phyloP scores from a whole-genome alignment of 2,797 vertebrate species.

The Etheostoma nigrum region DNA sequence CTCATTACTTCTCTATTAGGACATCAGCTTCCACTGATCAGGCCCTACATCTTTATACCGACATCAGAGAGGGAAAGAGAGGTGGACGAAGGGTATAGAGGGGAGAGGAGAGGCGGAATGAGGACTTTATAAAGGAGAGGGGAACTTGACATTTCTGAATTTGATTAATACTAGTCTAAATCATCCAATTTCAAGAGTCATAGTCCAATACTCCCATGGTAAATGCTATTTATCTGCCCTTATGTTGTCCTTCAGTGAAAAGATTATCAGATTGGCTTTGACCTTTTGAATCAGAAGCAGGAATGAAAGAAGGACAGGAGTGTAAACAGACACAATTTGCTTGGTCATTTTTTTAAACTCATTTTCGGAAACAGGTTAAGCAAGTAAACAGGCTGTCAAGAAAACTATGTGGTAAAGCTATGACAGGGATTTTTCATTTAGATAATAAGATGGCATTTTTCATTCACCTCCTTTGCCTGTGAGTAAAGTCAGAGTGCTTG shows the following conservation, averaged over 20 bases:
- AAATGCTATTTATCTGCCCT: constrained; percentile 78
- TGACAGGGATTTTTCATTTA: constrained; percentile 35
- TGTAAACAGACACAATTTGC: constrained; percentile 41
- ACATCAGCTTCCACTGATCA: constrained; percentile 83
- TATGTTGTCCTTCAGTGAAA: constrained; percentile 72
- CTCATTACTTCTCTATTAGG: constrained; percentile 83
- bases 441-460: constrained; percentile 31
- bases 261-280: constrained; percentile 70
- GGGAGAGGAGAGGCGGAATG: constrained; percentile 16
- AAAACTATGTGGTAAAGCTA: constrained; percentile 32
- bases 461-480: background rate
- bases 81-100: constrained; percentile 60
- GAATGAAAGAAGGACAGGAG: constrained; percentile 24
- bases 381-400: constrained; percentile 34
- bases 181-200: constrained; percentile 74
- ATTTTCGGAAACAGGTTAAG: constrained; percentile 22
- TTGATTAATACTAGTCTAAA: constrained; percentile 77
- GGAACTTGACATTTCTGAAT: constrained; percentile 70
- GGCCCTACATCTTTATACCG: constrained; percentile 76
- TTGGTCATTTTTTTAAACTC: constrained; percentile 28
- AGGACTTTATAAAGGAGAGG: constrained; percentile 40
- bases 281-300: constrained; percentile 58
- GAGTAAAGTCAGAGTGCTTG: constrained; percentile 2
- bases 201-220: constrained; percentile 55
- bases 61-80: constrained; percentile 56